Evolutionary conservation across 1,140 invertebrate species (phyloP), one percentile per base, ranked within the genome.

Genomic region (Neuroterus valhalla): DNA sequence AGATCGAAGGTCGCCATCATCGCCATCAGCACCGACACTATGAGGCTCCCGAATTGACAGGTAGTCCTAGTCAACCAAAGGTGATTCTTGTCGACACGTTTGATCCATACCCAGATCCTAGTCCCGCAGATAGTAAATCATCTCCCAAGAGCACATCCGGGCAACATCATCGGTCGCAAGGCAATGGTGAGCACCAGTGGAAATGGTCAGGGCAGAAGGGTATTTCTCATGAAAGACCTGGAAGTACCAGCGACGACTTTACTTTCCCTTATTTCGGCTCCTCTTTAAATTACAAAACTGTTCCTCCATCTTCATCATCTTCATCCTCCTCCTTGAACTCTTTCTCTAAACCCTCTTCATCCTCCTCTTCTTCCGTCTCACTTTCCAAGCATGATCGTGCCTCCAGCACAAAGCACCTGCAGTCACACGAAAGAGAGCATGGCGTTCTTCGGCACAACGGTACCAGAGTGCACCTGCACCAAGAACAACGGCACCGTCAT

Each of bases 371-470:
- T 74, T 79, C 81, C 70, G 78, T 75, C 70, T 78, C 84, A 66
- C 83, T 84, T 38, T 84, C 85, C 81, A 86, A 88, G 88, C 88
- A 89, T 89, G 88, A 88, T 75, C 83, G 80, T 79, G 79, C 77
- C 80, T 87, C 85, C 82, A 83, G 80, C 85, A 86, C 86, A 77
- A 84, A 83, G 79, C 82, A 87, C 82, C 82, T 81, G 80, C 82
- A 83, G 83, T 79, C 82, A 74, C 82, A 74, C 79, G 50, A 84
- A 84, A 84, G 81, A 75, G 80, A 83, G 85, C 86, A 89, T 87
- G 87, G 83, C 84, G 86, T 78, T 78, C 82, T 76, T 76, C 82
- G 79, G 76, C 77, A 78, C 77, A 78, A 83, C 75, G 77, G 73
- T 75, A 66, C 50, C 78, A 74, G 68, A 77, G 70, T 75, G 79